These are phyloP conservation scores for Agonum fuliginosum DNA, from an alignment of 2,888 invertebrate species.

Conservation along the genomic window DNA sequence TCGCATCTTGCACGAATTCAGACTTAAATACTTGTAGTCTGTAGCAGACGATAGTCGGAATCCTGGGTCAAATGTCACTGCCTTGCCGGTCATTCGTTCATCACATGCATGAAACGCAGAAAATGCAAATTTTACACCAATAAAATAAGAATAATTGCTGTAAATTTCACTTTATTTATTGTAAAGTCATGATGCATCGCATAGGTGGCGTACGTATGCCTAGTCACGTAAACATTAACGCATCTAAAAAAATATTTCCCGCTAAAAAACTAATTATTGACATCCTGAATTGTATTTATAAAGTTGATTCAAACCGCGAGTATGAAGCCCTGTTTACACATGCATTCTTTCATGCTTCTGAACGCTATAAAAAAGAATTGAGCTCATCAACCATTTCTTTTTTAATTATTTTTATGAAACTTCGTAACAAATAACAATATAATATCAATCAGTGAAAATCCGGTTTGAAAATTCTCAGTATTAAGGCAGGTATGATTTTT, in stretches of 20 bases:
- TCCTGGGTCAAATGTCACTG: constrained; percentile 25
- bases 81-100: constrained; percentile 7
- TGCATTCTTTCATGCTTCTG: no score
- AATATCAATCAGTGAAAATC: no score
- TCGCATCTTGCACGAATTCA: no score
- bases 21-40: constrained; percentile 1
- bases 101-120: constrained; percentile 9
- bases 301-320: no score
- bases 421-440: no score
- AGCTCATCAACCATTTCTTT: no score
- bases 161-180: constrained; percentile 3
- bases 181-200: constrained; percentile 11
- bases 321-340: no score
- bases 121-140: constrained; percentile 18
- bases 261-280: constrained; percentile 22
- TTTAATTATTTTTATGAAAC: no score
- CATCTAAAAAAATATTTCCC: neutral
- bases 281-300: neutral
- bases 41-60: constrained; percentile 7
- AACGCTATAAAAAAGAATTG: no score
- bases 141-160: neutral
- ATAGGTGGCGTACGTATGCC: constrained; percentile 16
- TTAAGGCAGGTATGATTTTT: no score
- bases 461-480: no score
- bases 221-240: constrained; percentile 7